phyloP scores from a whole-genome alignment of 2,888 invertebrate genomes.

The Yponomeuta evonymella region DNA sequence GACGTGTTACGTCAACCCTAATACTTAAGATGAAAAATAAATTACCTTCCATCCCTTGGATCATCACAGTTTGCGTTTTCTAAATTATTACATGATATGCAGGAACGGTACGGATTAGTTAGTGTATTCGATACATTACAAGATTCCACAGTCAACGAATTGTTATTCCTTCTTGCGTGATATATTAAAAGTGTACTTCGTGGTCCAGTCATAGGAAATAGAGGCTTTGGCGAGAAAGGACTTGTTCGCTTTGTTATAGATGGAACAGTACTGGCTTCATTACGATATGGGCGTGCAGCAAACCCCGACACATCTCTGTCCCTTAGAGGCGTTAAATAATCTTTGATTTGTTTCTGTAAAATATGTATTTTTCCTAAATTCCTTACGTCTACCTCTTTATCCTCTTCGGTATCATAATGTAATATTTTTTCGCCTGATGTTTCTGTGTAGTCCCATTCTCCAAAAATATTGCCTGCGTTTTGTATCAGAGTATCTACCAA shows the following conservation, averaged over 20 bases:
- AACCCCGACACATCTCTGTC: background rate
- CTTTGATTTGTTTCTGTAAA: background rate
- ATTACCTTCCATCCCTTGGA: constrained; percentile 47
- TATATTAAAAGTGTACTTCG: background rate
- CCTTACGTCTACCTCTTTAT: background rate
- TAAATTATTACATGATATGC: constrained; percentile 52
- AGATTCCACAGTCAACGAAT: background rate
- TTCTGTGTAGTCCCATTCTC: background rate
- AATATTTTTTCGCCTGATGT: background rate
- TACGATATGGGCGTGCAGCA: background rate
- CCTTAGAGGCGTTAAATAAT: background rate
- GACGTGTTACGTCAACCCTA: too few species aligned
- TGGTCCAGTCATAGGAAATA: constrained; percentile 11
- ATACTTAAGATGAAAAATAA: background rate
- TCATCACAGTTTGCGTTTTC: constrained; percentile 39
- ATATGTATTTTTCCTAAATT: background rate
- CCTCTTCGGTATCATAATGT: background rate
- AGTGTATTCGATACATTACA: background rate
- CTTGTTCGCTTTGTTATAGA: background rate
- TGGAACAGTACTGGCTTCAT: background rate
- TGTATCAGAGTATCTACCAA: background rate
- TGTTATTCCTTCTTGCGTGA: background rate
- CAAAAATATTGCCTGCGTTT: background rate
- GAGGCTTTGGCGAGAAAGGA: background rate
- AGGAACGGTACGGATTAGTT: constrained; percentile 28